Base-by-base conservation (phyloP, 2,797 vertebrate species). In the Eulemur rubriventer region DNA sequence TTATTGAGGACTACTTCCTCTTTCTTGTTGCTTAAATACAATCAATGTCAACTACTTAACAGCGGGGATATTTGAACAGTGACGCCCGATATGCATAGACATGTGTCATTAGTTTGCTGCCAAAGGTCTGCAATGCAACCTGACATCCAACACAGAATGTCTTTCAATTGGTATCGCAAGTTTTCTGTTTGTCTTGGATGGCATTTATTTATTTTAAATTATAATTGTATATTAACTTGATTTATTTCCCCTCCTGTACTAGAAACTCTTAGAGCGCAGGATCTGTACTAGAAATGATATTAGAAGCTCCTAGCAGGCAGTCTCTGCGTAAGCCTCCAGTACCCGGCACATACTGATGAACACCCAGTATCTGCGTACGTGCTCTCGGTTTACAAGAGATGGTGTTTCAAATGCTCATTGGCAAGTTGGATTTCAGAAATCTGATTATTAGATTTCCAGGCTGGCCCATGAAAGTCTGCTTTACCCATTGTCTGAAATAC, bases 361-460 rank as follows among this genome's bases (percentile, higher is more conserved):
- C 26, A 4, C 10, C 12, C 2, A 6, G 41, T 41, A 28, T 26
- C 46, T 41, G 10, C 35, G 26, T 61, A 3, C 61, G 20, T 48
- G 16, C 35, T 82, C 59, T 95, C 28, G n/a, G 0, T 41, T 89
- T n/a, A 86, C 11, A 85, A 65, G 38, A 85, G 63, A 20, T 65
- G 11, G 38, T 70, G 12, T 69, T 93, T 93, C 59, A 61, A 65
- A 50, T 63, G 17, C 63, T 80, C 11, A 67, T 35, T 85, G 79
- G 1, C 65, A 86, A 91, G n/a, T 2, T 61, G 61, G 7, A 24
- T 67, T 89, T 93, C 79, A 75, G 73, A 85, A 86, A 91, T 93
- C 75, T 83, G 82, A 30, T 96, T 93, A 89, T 94, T 95, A 55
- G 78, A 93, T 97, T 95, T 95, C 67, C 38, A 85, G n/a, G 41